Evolutionary conservation across 2,888 invertebrate genomes (phyloP).

Genomic region (Clostera curtula): DNA sequence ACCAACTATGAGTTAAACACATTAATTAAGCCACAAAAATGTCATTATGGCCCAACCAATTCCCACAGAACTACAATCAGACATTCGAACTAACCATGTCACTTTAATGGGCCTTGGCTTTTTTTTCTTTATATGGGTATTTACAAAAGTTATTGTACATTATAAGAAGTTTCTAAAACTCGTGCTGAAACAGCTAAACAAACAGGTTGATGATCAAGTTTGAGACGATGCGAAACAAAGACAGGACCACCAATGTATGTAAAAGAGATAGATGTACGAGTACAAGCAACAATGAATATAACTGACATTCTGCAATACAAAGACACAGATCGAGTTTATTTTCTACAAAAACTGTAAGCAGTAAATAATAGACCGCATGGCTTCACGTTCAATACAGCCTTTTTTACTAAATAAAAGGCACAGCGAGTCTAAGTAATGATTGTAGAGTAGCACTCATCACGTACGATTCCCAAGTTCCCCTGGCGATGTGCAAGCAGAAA

Average conservation of each 20-base stretch:
- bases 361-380: no score
- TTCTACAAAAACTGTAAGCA: no score
- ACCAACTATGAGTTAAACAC: constrained; percentile 20
- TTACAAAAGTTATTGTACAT: constrained; percentile 15
- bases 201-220: constrained; percentile 50
- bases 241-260: no score
- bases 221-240: constrained; percentile 31
- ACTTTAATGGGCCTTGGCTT: constrained; percentile 9
- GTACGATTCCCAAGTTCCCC: no score
- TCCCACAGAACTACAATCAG: constrained; percentile 27
- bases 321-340: constrained; percentile 20
- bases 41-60: constrained; percentile 26
- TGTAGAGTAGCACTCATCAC: no score
- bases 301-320: no score
- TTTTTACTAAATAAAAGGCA: no score
- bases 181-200: constrained; percentile 28
- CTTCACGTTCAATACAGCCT: no score
- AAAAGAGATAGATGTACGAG: no score
- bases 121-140: constrained; percentile 9
- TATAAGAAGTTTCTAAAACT: constrained; percentile 9
- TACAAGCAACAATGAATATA: no score
- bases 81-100: constrained; percentile 16
- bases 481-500: no score
- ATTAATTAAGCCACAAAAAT: constrained; percentile 44
- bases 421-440: no score